These are phyloP conservation scores for Dromococcyx pavoninus DNA, from an alignment of 2,797 vertebrate species.

Conservation along the genomic window DNA sequence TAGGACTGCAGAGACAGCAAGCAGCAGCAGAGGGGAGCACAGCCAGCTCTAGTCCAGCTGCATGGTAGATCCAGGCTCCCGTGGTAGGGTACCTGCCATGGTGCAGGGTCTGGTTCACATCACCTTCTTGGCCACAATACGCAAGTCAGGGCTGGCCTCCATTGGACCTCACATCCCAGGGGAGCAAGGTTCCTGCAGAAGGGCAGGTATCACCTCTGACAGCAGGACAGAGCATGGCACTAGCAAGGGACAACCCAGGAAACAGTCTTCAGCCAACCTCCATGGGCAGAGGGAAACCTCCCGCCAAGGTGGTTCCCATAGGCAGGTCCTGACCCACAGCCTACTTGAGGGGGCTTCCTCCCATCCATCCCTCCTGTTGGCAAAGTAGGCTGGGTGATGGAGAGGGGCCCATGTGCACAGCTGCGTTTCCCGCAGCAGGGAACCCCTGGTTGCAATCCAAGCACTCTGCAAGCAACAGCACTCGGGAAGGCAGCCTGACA, in stretches of 20 bases:
- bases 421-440: accelerated
- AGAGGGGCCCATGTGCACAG: accelerated
- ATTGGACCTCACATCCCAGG: accelerated
- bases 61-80: neutral
- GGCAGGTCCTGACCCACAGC: neutral
- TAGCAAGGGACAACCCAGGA: neutral
- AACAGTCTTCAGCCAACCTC: neutral
- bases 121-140: neutral
- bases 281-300: accelerated
- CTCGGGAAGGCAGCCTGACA: neutral
- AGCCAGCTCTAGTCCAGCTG: neutral
- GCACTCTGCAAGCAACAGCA: neutral
- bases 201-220: neutral
- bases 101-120: neutral
- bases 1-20: accelerated
- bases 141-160: neutral
- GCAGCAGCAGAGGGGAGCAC: accelerated
- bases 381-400: accelerated
- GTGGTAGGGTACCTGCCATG: neutral
- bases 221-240: neutral
- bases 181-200: neutral
- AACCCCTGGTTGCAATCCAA: slow-evolving; percentile 7
- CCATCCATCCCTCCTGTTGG: accelerated
- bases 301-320: neutral
- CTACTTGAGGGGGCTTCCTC: neutral